Base-by-base conservation (phyloP, 2,888 invertebrate species). In the Conus canariensis region DNA sequence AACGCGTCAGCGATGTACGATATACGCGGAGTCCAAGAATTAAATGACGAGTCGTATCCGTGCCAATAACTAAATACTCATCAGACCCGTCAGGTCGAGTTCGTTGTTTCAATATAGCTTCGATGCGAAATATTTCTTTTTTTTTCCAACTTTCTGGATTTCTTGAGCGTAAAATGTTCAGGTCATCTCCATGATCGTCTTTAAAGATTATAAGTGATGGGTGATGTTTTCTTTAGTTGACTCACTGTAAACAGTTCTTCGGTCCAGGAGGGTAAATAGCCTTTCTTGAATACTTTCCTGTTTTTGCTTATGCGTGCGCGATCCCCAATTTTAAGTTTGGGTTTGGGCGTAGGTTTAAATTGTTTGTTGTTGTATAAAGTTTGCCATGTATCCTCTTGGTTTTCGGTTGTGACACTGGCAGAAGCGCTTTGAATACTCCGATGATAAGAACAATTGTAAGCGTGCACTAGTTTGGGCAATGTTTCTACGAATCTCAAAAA, bases 371-470 rank as follows among this genome's bases (percentile, higher is more conserved):
- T 83, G 85, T 92, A 85, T 58, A 89, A 30, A 6, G 56, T 70
- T 22, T 89, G 89, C 89, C 89, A 92, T 1, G 91, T 90, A 25
- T 89, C 85, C 56, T 87, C 88, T 59, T 88, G 91, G 70, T 92
- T 92, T 10, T 45, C 58, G 6, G 80, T 45, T 64, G 90, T 91
- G n/a, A 93, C 92, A n/a, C 88, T 58, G n/a, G 67, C 7, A 22
- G 14, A 14, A 16, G 30, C 14, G 74, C 4, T 4, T 74, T 45
- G n/a, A 8, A 93, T 92, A 67, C 90, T 93, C 6, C 90, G 67
- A 87, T 93, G 92, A 58, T 88, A 89, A 1, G 90, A 60, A 10
- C 90, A 70, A 90, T 93, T 93, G 89, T 92, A 92, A 45, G 89
- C 86, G 19, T 87, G 30, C 30, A 92, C 87, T 3, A 91, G 85